Evolutionary conservation across 2,113 vertebrate genomes (phyloP), one percentile per base, ranked within the genome.

Genomic region (Actenoides hombroni): DNA sequence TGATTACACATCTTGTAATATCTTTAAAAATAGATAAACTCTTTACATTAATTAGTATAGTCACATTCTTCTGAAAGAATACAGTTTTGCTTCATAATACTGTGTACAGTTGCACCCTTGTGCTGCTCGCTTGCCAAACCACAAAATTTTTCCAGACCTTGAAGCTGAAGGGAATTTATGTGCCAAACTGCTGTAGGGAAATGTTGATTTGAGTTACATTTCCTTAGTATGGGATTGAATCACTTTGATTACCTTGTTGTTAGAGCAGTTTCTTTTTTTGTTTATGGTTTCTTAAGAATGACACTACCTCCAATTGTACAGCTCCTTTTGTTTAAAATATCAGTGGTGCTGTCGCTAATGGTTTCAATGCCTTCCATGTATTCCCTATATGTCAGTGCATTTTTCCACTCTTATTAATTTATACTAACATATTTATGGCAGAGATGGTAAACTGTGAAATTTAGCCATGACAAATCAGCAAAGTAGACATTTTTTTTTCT

Each of bases 71-170:
- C 76, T 67, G 35, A 57, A 80, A 86, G 12, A 87, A 26, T 49
- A 42, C 3, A 1, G 3, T 44, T 95, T 91, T 88, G 31, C 49
- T 54, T 91, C 2, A 1, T 56, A 89, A 39, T n/a, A 20, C 40
- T 29, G 9, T 83, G 48, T 59, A 68, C 16, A 60, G 46, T 86
- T 59, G 69, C 23, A 76, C 28, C 29, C 35, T 42, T 82, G 31
- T 70, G 33, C 67, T 77, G 21, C 24, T 78, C 9, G 64, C 14
- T 69, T 77, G 59, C 84, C 92, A 95, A 85, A 70, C 54, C 65
- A 54, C 83, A 68, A 63, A 69, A 67, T 87, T 95, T 90, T 89
- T 94, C 82, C 79, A 90, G 87, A 83, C n/a, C 79, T 69, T 49
- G 71, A 93, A 78, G 74, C 5, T 83, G 67, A 92, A 68, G 73